Percentiles rank a stretch among this genome's conserved stretches.
phyloP scores from a whole-genome alignment of 2,888 invertebrate genomes.

The Cloeon dipterum region DNA sequence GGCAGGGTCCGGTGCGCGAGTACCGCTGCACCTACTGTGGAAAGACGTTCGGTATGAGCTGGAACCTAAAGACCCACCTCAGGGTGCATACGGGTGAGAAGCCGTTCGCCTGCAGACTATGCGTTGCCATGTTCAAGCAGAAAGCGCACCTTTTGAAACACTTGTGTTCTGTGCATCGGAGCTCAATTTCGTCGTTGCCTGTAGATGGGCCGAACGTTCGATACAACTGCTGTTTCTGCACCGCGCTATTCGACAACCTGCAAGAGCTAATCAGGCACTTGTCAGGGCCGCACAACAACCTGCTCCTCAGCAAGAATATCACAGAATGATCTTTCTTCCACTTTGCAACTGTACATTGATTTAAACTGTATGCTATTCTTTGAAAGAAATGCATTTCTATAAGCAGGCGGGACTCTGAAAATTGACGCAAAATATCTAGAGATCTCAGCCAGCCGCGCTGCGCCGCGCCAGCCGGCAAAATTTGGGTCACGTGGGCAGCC shows the following conservation, averaged over 20 bases:
- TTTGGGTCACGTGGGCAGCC: no score
- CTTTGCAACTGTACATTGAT: no score
- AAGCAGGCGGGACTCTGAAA: no score
- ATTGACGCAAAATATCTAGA: no score
- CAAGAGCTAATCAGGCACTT: slow-evolving; percentile 70
- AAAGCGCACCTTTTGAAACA: slow-evolving; percentile 73
- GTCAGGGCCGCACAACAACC: slow-evolving; percentile 70
- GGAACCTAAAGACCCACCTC: slow-evolving; percentile 75
- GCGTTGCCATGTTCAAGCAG: slow-evolving; percentile 81
- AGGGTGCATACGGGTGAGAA: slow-evolving; percentile 76
- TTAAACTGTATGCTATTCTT: no score
- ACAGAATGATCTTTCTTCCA: slow-evolving; percentile 36
- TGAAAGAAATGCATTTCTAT: no score
- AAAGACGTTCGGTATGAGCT: slow-evolving; percentile 80
- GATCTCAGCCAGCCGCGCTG: no score
- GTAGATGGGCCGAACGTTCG: slow-evolving; percentile 48
- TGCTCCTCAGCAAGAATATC: slow-evolving; percentile 67
- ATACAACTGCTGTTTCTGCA: slow-evolving; percentile 75
- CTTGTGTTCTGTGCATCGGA: slow-evolving; percentile 70
- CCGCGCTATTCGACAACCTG: slow-evolving; percentile 61
- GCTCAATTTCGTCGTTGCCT: slow-evolving; percentile 65
- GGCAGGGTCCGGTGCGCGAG: slow-evolving; percentile 38
- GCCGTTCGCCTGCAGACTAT: slow-evolving; percentile 67
- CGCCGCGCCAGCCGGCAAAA: no score
- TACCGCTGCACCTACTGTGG: slow-evolving; percentile 77